Conservation (phyloP, 2,113 vertebrate species). For the Oxyruncus cristatus region DNA sequence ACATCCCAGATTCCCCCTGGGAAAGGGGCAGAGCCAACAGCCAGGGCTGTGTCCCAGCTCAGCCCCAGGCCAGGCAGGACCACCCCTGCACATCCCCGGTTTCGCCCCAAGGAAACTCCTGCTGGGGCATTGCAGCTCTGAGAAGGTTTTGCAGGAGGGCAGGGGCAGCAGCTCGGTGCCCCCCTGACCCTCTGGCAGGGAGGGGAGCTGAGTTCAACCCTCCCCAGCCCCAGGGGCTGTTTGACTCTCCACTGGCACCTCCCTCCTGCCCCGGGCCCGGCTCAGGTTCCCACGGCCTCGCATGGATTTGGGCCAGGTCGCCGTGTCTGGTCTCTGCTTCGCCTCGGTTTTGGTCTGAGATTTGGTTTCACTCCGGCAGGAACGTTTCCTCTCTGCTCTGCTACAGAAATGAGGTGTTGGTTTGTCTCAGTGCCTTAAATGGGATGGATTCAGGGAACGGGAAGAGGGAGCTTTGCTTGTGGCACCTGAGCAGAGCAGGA, state of each 20-base stretch:
- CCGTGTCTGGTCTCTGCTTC: neutral
- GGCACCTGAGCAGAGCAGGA: neutral
- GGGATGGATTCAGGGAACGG: neutral
- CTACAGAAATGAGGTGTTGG: neutral
- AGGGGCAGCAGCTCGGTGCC: too few relatives aligned
- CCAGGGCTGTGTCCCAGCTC: neutral
- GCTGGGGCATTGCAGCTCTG: too few relatives aligned
- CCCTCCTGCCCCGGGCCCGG: neutral
- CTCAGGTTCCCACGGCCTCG: rapidly evolving
- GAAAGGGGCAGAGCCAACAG: neutral
- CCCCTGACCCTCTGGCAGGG: too few relatives aligned
- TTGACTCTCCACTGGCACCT: neutral
- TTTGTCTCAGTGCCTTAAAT: neutral
- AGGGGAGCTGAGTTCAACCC: too few relatives aligned
- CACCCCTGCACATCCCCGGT: too few relatives aligned
- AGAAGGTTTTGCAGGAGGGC: too few relatives aligned
- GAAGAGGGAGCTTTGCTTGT: neutral
- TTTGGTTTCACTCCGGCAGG: neutral
- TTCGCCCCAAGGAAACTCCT: neutral
- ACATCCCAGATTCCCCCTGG: rapidly evolving
- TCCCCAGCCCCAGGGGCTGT: too few relatives aligned
- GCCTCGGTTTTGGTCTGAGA: neutral
- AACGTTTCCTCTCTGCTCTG: neutral
- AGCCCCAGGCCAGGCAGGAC: neutral
- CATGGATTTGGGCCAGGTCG: neutral